Conservation (phyloP, 2,113 vertebrate species). For the Ginglymostoma cirratum region DNA sequence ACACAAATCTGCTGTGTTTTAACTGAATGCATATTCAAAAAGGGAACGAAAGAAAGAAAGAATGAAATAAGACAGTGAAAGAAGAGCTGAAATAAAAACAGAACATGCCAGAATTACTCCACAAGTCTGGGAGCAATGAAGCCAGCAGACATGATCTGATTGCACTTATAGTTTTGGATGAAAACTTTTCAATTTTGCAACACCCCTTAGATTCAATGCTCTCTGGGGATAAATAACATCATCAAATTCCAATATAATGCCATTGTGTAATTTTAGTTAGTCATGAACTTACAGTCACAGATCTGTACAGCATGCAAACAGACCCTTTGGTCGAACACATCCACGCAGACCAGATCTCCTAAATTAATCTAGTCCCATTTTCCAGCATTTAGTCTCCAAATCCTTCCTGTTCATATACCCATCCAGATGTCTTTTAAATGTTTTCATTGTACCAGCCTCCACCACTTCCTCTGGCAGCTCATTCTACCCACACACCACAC, state of each 20-base stretch:
- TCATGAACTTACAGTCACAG: not conserved
- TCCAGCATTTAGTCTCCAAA: too few relatives aligned
- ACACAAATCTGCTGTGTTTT: not conserved
- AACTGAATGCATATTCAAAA: not conserved
- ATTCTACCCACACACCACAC: too few relatives aligned
- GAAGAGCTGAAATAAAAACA: not conserved
- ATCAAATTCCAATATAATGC: not conserved
- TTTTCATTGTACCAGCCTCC: too few relatives aligned
- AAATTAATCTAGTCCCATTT: too few relatives aligned
- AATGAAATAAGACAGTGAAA: not conserved
- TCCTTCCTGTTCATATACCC: too few relatives aligned
- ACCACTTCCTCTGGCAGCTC: too few relatives aligned
- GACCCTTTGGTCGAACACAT: too few relatives aligned
- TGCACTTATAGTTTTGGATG: not conserved
- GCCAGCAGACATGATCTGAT: not conserved
- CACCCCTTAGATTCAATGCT: not conserved
- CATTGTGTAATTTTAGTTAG: not conserved
- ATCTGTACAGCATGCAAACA: too few relatives aligned
- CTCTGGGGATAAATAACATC: not conserved
- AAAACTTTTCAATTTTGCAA: not conserved
- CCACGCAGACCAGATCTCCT: too few relatives aligned
- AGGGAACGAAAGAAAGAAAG: not conserved
- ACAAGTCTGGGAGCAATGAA: not conserved
- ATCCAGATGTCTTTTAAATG: too few relatives aligned
- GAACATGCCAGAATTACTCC: not conserved